Evolutionary conservation across 35 echinoderm and acorn worm species (phyloP), one percentile per base, ranked within the genome.

Genomic region (Apostichopus parvimensis): DNA sequence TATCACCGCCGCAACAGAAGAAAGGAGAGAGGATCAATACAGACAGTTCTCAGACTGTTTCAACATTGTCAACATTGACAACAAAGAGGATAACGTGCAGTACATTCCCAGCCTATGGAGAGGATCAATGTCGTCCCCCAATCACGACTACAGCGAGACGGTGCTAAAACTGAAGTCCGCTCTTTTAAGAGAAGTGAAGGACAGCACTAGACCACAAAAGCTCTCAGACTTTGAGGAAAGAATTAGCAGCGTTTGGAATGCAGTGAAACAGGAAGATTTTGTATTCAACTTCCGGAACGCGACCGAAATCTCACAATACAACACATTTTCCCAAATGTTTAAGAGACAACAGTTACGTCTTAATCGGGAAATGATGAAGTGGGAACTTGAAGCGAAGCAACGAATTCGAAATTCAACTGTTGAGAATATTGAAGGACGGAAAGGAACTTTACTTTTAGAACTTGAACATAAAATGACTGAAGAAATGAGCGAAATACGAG

Each of bases 101-200:
- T 83, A 83, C n/a, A 17, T 83, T 8, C 80, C 80, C 1, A 58
- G 80, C 53, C 57, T 83, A 22, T 83, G 92, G 92, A 71, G 76
- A 79, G 66, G 82, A 2, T 57, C 65, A 5, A 93, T 93, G 92
- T 61, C 72, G 18, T 22, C 92, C 4, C 92, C 92, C 9, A 87
- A 87, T 57, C 80, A 85, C 9, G 92, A 86, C 76, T 93, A 93
- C 54, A 93, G 92, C 55, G 23, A 93, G 78, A 87, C 81, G 6
- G 83, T 93, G 12, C 53, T 79, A 70, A 34, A 77, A 25, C 65
- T 93, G 6, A 87, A 87, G 54, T 55, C 68, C 57, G 25, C 82
- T 55, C 45, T 82, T 54, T 56, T 54, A 25, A 34, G 21, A 80
- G 78, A 80, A 80, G 17, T 80, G 34, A 80, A 80, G 21, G 26